Evolutionary conservation across 2,797 vertebrate species (phyloP), one percentile per base, ranked within the genome.

Genomic region (Melanotaenia pygmaea): DNA sequence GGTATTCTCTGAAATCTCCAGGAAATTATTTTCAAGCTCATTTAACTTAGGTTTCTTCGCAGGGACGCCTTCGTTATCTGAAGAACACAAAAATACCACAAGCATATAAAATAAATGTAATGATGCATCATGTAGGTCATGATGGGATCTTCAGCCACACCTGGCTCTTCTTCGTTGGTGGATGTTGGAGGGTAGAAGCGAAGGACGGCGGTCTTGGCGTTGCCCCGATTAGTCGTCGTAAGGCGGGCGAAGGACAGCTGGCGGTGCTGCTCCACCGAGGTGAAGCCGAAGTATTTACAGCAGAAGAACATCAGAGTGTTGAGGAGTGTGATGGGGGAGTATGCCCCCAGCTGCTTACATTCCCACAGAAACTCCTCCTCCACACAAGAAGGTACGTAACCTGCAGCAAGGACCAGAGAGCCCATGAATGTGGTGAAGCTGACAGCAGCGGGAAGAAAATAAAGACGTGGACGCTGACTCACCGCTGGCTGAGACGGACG

Each of bases 281-380:
- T 96, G 77, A 99, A 95, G 90, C 96, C 96, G 76, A 99, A 98
- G 78, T 95, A 96, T 93, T 98, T 99, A 91, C 97, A 98, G 93
- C 96, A 97, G 95, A 99, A 99, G 92, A 97, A 99, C 2, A 99
- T 94, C 85, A 99, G 94, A 0, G 98, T 99, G 92, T 99, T 99
- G 91, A 99, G 94, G 65, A 99, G 95, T 79, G 98, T 97, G 0
- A 96, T 96, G 67, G 98, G 98, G 26, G 98, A 99, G 88, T 97
- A 98, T 7, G 96, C 96, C 6, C 98, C 98, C 89, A 99, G 82
- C 94, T 98, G 98, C 71, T 98, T 99, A 82, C 97, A 98, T 65
- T 97, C 96, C 98, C 98, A 99, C 81, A 99, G 93, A 82, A 97
- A 97, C 62, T 97, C 96, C 91, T 99, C 98, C 93, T 98, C 96